Conservation (phyloP, 2,113 vertebrate species). For the Cranoglanis bouderius region DNA sequence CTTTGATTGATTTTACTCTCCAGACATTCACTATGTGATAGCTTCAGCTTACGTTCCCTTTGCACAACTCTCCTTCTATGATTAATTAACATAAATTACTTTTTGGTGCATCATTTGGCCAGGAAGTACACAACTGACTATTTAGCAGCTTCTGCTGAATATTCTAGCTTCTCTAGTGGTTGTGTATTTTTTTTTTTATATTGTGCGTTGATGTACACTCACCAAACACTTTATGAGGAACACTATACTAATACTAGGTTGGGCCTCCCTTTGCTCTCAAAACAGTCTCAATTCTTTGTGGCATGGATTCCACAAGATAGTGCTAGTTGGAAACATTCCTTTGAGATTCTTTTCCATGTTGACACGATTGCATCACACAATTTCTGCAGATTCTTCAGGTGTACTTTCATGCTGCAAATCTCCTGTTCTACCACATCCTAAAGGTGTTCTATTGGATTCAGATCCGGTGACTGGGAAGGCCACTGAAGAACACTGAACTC, state of each 20-base stretch:
- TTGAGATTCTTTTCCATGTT: not conserved
- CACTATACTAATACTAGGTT: not conserved
- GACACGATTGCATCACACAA: not conserved
- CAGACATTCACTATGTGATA: not conserved
- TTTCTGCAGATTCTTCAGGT: not conserved
- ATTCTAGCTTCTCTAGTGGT: not conserved
- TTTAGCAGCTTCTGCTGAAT: not conserved
- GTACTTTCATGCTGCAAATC: not conserved
- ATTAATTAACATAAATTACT: not conserved
- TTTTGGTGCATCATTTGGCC: not conserved
- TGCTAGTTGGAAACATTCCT: not conserved
- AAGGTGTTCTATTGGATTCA: not conserved
- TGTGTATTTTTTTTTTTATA: not conserved
- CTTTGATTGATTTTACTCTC: not conserved
- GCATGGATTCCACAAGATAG: not conserved
- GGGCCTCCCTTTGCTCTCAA: not conserved
- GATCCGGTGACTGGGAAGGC: not conserved
- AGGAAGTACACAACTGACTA: not conserved
- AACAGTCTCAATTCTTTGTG: not conserved
- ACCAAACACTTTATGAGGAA: not conserved
- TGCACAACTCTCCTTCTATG: not conserved
- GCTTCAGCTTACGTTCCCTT: not conserved
- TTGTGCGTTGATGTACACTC: not conserved
- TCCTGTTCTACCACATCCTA: not conserved
- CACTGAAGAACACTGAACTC: not conserved